These are phyloP conservation scores for Botrylloides violaceus DNA, from an alignment of 23 tunicate species.

Conservation along the genomic window DNA sequence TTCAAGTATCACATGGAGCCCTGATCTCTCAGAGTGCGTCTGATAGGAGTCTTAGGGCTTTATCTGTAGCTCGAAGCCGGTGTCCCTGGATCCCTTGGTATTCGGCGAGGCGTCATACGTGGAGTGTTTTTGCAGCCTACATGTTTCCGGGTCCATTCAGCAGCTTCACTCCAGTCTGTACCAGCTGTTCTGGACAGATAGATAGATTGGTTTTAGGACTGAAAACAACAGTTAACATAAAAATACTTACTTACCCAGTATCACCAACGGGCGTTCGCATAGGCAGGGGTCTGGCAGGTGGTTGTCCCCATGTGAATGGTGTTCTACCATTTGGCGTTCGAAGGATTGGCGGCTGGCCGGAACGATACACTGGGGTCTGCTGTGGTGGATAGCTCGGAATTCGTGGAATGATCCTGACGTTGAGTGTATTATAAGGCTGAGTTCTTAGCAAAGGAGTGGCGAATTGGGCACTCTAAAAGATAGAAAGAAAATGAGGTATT, in stretches of 20 bases:
- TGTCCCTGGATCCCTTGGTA: constrained; percentile 74
- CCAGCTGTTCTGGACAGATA: not conserved
- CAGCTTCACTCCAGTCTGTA: constrained; percentile 66
- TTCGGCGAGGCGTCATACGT: constrained; percentile 50
- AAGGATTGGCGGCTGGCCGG: not conserved
- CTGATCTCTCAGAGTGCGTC: constrained; percentile 46
- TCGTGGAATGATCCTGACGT: constrained; percentile 4
- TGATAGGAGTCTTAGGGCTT: constrained; percentile 65
- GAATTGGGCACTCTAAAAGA: constrained; percentile 19
- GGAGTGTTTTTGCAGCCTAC: constrained; percentile 22
- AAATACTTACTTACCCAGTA: not conserved
- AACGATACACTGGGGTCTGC: constrained; percentile 3
- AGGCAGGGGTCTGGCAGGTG: constrained; percentile 27
- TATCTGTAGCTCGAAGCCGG: constrained; percentile 82
- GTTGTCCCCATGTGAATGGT: constrained; percentile 60
- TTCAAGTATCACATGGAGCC: not conserved
- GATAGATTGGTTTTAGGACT: no score
- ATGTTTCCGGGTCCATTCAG: constrained; percentile 60
- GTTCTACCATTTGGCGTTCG: constrained; percentile 13
- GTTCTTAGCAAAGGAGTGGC: constrained; percentile 23
- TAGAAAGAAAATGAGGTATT: not conserved
- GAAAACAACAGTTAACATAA: no score
- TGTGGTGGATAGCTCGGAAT: constrained; percentile 25
- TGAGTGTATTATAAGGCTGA: not conserved
- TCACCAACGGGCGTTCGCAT: constrained; percentile 43